Conservation (phyloP, 37 sponge, comb jelly and placozoan species). For the Oopsacas minuta region DNA sequence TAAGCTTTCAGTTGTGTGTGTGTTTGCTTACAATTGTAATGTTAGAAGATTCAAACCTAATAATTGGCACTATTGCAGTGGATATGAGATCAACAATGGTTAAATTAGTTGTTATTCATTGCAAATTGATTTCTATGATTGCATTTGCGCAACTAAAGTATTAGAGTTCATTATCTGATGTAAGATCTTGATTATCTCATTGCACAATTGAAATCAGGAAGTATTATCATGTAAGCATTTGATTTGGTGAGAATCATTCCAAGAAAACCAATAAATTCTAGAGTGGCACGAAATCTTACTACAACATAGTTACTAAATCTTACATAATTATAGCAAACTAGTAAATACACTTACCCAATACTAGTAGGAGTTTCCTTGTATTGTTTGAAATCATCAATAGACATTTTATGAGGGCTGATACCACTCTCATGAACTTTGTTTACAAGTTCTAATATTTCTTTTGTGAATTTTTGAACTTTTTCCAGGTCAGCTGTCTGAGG, state of each 20-base stretch:
- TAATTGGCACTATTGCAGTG: too few relatives aligned
- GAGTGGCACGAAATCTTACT: too few relatives aligned
- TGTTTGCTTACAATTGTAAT: too few relatives aligned
- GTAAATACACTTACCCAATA: not conserved
- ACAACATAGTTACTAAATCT: too few relatives aligned
- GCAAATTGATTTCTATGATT: not conserved
- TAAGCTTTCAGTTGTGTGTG: too few relatives aligned
- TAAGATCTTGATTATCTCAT: not conserved
- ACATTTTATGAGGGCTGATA: not conserved
- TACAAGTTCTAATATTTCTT: not conserved
- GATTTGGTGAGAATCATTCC: not conserved
- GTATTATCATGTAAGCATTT: not conserved
- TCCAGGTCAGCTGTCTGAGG: not conserved
- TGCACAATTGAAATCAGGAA: not conserved
- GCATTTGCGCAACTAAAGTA: not conserved
- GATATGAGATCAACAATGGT: too few relatives aligned
- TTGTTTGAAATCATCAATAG: not conserved
- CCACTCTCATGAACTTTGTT: constrained; percentile 2
- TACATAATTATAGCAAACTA: too few relatives aligned
- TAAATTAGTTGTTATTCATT: too few relatives aligned
- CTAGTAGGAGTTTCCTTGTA: not conserved
- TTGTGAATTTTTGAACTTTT: constrained; percentile 1
- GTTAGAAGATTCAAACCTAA: too few relatives aligned
- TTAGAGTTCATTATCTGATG: not conserved
- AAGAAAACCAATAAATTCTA: not conserved